Evolutionary conservation across 2,888 invertebrate genomes (phyloP).

Genomic region (Netelia virgata): DNA sequence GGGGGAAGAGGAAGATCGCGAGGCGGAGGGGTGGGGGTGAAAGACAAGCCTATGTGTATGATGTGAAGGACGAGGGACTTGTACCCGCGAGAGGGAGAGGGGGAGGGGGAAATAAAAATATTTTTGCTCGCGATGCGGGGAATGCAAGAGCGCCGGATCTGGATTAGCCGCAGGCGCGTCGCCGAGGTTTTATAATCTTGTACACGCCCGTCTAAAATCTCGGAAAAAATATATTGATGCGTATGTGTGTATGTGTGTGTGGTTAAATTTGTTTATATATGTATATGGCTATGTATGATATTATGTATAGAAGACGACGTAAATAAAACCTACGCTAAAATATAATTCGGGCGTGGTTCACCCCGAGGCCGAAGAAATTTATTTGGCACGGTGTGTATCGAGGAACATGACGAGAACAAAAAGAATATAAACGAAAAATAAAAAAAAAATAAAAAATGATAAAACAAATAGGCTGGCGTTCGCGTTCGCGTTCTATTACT

Average conservation of each 20-base stretch:
- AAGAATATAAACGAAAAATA: neutral
- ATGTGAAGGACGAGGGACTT: neutral
- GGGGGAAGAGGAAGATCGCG: neutral
- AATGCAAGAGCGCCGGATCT: slow-evolving; percentile 63
- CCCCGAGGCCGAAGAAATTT: slow-evolving; percentile 49
- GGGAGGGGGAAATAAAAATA: slow-evolving; percentile 54
- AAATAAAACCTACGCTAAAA: slow-evolving; percentile 56
- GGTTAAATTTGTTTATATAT: slow-evolving; percentile 2
- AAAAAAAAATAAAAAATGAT: slow-evolving; percentile 12
- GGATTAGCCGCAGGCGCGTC: slow-evolving; percentile 54
- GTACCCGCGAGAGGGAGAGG: slow-evolving; percentile 29
- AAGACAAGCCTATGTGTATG: neutral
- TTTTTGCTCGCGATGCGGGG: slow-evolving; percentile 52
- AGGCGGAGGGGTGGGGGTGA: neutral
- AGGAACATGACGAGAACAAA: neutral
- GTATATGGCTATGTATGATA: slow-evolving; percentile 18
- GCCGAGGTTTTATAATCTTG: slow-evolving; percentile 39
- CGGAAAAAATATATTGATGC: slow-evolving; percentile 8
- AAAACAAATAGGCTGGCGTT: slow-evolving; percentile 13
- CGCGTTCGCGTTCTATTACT: slow-evolving; percentile 33
- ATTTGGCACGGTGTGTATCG: slow-evolving; percentile 46
- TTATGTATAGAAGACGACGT: slow-evolving; percentile 12
- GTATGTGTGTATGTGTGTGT: neutral
- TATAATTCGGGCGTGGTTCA: slow-evolving; percentile 58
- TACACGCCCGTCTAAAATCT: slow-evolving; percentile 19